Conservation (phyloP, 1,140 invertebrate species). For the Panonychus citri region DNA sequence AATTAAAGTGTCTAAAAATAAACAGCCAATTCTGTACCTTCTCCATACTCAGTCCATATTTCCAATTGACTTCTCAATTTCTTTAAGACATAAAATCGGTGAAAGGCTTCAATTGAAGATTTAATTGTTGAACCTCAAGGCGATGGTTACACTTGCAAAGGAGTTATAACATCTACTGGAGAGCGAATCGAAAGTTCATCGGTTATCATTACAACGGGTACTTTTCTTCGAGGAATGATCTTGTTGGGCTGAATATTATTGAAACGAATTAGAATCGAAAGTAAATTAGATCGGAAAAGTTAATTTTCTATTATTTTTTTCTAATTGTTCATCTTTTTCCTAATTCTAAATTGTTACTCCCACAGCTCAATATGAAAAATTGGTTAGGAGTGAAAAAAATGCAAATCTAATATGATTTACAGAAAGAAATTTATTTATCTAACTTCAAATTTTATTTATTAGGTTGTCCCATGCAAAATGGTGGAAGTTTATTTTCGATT, state of each 20-base stretch:
- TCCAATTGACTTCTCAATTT: too few relatives aligned
- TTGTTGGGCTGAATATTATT: constrained; percentile 39
- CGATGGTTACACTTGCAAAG: constrained; percentile 25
- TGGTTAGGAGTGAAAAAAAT: constrained; percentile 32
- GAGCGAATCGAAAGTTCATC: constrained; percentile 34
- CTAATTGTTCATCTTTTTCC: too few relatives aligned
- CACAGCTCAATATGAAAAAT: constrained; percentile 9
- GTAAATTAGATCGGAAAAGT: constrained; percentile 12
- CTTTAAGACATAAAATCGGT: too few relatives aligned
- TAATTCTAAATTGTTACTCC: neutral
- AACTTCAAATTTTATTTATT: too few relatives aligned
- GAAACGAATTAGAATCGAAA: constrained; percentile 34
- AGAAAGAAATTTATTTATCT: too few relatives aligned
- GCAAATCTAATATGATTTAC: constrained; percentile 42
- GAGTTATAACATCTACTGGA: constrained; percentile 39
- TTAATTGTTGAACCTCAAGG: constrained; percentile 33
- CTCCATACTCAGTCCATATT: too few relatives aligned
- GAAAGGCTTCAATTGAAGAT: constrained; percentile 54
- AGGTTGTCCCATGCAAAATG: too few relatives aligned
- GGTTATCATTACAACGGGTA: constrained; percentile 73
- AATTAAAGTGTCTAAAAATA: too few relatives aligned
- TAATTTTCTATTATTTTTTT: too few relatives aligned
- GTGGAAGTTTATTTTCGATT: too few relatives aligned
- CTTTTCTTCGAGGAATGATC: constrained; percentile 71
- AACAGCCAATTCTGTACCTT: too few relatives aligned